phyloP scores from a whole-genome alignment of 2,797 vertebrate genomes.

The Rhinichthys osculus region DNA sequence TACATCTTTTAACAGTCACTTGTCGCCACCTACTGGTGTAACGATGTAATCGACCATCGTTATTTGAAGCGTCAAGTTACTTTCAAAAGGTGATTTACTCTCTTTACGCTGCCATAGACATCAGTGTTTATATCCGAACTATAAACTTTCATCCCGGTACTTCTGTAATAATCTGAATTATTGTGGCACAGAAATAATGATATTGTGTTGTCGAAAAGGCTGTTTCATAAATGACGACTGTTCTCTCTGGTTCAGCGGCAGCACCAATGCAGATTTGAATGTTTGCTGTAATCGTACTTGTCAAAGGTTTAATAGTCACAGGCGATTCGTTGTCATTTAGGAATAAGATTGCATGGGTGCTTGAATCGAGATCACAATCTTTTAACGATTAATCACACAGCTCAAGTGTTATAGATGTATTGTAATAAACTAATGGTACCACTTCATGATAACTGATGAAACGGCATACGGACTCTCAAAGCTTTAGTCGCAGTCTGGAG shows the following conservation, averaged over 20 bases:
- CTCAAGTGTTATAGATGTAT: not conserved
- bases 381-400: not conserved
- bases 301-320: not conserved
- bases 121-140: not conserved
- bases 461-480: slow-evolving; percentile 21
- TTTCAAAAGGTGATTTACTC: not conserved
- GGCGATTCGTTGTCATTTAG: not conserved
- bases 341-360: not conserved
- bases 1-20: not conserved
- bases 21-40: not conserved
- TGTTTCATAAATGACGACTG: not conserved
- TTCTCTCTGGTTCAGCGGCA: not conserved
- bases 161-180: not conserved
- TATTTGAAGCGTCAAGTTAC: not conserved
- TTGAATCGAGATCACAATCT: not conserved
- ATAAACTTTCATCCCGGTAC: not conserved
- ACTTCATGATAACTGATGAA: not conserved
- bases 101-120: not conserved
- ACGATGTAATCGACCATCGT: not conserved
- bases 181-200: not conserved
- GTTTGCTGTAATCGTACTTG: not conserved
- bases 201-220: not conserved
- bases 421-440: too few relatives aligned
- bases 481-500: not conserved
- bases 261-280: not conserved